Conservation (phyloP, 35 echinoderm and acorn worm species). For the Apostichopus japonicus region DNA sequence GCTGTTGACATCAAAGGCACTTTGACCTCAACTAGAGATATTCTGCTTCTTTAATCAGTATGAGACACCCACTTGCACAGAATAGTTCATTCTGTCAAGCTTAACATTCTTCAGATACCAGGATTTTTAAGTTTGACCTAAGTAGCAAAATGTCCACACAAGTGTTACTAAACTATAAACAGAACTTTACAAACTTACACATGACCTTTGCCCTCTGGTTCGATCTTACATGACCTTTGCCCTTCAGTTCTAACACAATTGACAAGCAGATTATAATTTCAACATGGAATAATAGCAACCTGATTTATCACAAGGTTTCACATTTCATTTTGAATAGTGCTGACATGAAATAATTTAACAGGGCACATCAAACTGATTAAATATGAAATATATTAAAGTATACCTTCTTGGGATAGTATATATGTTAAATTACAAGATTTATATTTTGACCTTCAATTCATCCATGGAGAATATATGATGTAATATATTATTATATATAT, state of each 20-base stretch:
- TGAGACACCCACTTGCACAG: not conserved
- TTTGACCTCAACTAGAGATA: not conserved
- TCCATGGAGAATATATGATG: too few species aligned
- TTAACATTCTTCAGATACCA: not conserved
- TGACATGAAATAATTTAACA: not conserved
- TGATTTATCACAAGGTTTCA: not conserved
- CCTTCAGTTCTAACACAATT: not conserved
- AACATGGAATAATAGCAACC: not conserved
- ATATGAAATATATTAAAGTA: not conserved
- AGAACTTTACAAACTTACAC: too few species aligned
- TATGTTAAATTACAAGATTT: too few species aligned
- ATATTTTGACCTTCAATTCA: too few species aligned
- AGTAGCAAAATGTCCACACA: too few species aligned
- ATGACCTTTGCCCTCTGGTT: not conserved
- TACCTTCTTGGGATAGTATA: not conserved
- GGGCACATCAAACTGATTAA: not conserved
- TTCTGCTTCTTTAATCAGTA: not conserved
- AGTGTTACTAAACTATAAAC: too few species aligned
- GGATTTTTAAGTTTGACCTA: slow-evolving; percentile 6
- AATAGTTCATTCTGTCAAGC: not conserved
- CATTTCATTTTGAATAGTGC: not conserved
- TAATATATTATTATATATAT: too few species aligned
- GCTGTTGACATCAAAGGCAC: not conserved
- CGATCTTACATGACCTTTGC: slow-evolving; percentile 32
- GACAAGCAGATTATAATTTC: not conserved